Conservation (phyloP, 1,140 invertebrate species). For the Bombus sibiricus region DNA sequence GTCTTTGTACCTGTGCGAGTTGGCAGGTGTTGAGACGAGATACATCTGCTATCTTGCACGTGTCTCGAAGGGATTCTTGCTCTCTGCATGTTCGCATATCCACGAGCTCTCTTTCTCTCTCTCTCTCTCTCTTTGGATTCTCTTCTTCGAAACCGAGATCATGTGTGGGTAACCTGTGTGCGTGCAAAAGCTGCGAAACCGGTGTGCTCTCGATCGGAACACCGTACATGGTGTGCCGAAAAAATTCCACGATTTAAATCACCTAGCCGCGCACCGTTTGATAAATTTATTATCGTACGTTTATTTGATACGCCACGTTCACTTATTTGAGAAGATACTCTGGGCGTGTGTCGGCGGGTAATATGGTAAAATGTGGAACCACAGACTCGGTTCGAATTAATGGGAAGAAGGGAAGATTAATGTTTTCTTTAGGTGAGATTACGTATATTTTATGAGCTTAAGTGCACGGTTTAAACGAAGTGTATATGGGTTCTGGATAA, state of each 20-base stretch:
- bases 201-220: constrained; percentile 15
- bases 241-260: constrained; percentile 31
- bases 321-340: not conserved
- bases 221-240: constrained; percentile 42
- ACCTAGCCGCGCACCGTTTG: not conserved
- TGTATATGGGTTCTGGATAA: too few species aligned
- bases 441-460: too few species aligned
- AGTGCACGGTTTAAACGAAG: too few species aligned
- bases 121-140: not conserved
- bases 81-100: constrained; percentile 4
- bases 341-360: not conserved
- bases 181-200: constrained; percentile 36
- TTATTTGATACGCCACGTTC: not conserved
- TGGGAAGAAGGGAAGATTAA: not conserved
- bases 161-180: not conserved
- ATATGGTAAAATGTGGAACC: not conserved
- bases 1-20: constrained; percentile 71
- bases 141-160: not conserved
- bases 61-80: constrained; percentile 47
- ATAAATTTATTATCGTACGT: constrained; percentile 17
- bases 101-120: not conserved
- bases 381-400: not conserved
- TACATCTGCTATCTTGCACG: constrained; percentile 74
- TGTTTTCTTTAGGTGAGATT: not conserved
- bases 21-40: constrained; percentile 73